phyloP scores from a whole-genome alignment of 2,888 invertebrate genomes.

The Cerceris ruficornis region DNA sequence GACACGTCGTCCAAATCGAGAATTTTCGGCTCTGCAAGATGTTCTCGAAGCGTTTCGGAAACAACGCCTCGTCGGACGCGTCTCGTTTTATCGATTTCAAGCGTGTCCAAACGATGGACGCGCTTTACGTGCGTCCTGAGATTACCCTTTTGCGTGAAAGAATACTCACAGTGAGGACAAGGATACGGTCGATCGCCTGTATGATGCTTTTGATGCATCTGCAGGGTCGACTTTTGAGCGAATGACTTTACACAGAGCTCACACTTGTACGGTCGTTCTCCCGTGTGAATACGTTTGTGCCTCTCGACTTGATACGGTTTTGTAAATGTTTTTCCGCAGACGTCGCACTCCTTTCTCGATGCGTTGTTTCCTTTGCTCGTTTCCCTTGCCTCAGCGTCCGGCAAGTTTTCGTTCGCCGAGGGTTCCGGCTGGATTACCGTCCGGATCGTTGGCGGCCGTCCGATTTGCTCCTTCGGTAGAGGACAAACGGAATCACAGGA shows the following conservation, averaged over 20 bases:
- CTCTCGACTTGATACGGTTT: conserved; percentile 83
- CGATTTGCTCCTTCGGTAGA: too few relatives aligned
- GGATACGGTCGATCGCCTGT: conserved; percentile 83
- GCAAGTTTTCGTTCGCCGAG: not conserved
- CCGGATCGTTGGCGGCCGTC: too few relatives aligned
- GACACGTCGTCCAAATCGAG: conserved; percentile 74
- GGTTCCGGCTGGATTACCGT: not conserved
- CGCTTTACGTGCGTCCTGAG: conserved; percentile 85
- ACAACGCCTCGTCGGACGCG: conserved; percentile 61
- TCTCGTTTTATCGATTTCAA: conserved; percentile 66
- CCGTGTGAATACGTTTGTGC: conserved; percentile 84
- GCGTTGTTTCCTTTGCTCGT: conserved; percentile 19
- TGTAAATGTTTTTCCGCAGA: conserved; percentile 83
- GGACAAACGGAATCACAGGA: too few relatives aligned
- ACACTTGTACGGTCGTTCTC: conserved; percentile 85
- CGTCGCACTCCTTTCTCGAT: conserved; percentile 74
- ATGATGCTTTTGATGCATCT: conserved; percentile 85
- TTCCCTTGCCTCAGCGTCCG: not conserved
- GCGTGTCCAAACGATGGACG: conserved; percentile 72
- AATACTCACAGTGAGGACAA: conserved; percentile 85
- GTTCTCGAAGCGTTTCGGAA: conserved; percentile 63
- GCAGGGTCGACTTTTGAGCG: conserved; percentile 84
- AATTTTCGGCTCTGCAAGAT: conserved; percentile 61
- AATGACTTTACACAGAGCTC: conserved; percentile 84
- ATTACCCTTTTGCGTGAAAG: conserved; percentile 85